Evolutionary conservation across 1,140 invertebrate genomes (phyloP), one percentile per base, ranked within the genome.

Genomic region (Dendroctonus valens): DNA sequence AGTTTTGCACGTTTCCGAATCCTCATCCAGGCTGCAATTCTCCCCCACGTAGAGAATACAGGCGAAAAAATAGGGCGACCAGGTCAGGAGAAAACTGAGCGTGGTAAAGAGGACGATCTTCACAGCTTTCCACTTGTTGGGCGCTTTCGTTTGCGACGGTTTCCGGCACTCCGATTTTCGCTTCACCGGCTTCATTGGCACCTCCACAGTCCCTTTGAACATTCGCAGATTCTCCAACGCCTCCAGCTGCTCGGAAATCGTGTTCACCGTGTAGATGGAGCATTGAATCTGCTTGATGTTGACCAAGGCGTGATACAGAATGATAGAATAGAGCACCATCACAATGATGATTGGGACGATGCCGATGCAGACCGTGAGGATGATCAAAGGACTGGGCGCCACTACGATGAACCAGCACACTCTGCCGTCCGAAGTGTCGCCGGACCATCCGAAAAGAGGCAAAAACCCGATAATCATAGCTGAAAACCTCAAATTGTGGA

Each of bases 61-160:
- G 5, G 79, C 78, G 12, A 84, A 74, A 65, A 85, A 81, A 70
- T 77, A 81, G 8, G 80, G 80, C 5, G 75, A 63, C 80, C 80
- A 81, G 5, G 79, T 80, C 6, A 79, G 49, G 66, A 84, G 72
- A 66, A 85, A 84, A 71, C 81, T 82, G 7, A 81, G 80, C 0
- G 81, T 80, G 39, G 83, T 85, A n/a, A 85, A 77, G 70, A 84
- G 72, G 0, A 86, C 84, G 12, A 86, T 77, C 66, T 81, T 82
- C 5, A 85, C 78, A 0, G 84, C 83, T 69, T 82, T 80, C 79
- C 80, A 84, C 75, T 83, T 83, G 40, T 78, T 81, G 5, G 81
- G 80, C 41, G 55, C 14, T 38, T 37, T 77, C 72, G 41, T 67
- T 71, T 55, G 68, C 42, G 37, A 69, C 62, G 11, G 51, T 14